Conservation (phyloP, 2,113 vertebrate genomes). For the Gambusia affinis region DNA sequence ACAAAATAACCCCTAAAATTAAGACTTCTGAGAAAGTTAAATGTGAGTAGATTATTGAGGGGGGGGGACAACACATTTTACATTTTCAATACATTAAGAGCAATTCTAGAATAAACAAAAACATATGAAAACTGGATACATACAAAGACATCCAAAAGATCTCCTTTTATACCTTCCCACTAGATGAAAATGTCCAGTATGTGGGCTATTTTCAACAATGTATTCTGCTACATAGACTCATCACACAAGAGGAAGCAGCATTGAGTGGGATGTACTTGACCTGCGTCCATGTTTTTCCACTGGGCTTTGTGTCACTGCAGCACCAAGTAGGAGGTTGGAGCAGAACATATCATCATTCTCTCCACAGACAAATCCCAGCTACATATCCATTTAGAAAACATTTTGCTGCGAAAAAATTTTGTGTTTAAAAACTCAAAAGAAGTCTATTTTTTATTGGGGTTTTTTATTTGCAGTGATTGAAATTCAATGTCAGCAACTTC, state of each 20-base stretch:
- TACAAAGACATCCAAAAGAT: neutral
- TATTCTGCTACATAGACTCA: conserved; percentile 62
- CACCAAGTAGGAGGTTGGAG: conserved; percentile 39
- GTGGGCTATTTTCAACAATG: conserved; percentile 56
- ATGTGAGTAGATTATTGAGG: neutral
- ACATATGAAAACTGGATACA: neutral
- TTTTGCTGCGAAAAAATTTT: neutral
- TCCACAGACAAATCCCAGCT: conserved; percentile 11
- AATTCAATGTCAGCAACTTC: neutral
- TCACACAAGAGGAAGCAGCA: conserved; percentile 58
- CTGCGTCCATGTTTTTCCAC: conserved; percentile 58
- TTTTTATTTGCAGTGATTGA: neutral
- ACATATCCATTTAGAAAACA: conserved; percentile 9
- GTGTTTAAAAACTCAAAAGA: neutral
- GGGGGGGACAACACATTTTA: neutral
- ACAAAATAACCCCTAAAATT: neutral
- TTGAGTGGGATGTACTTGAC: conserved; percentile 64
- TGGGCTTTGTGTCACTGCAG: conserved; percentile 46
- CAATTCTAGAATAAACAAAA: neutral
- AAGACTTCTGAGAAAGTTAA: neutral
- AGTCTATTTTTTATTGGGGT: conserved; percentile 11
- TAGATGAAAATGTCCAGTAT: conserved; percentile 63
- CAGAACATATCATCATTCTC: conserved; percentile 44
- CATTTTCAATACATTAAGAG: neutral
- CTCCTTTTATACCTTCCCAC: conserved; percentile 24